These are phyloP conservation scores for Glomeris marginata DNA, from an alignment of 2,888 invertebrate species.

Conservation along the genomic window DNA sequence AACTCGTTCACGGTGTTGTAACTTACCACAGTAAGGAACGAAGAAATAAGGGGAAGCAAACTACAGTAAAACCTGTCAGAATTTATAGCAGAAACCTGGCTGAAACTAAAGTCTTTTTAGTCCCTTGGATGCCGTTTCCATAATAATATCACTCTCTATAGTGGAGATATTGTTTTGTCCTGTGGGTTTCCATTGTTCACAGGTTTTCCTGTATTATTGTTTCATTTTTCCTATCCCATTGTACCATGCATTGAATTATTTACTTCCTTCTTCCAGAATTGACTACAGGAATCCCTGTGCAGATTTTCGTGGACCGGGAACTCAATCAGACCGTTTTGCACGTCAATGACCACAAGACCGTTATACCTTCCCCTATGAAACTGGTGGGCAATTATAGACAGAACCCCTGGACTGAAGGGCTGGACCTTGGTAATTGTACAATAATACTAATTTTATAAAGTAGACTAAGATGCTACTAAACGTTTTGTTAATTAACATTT, in stretches of 20 bases:
- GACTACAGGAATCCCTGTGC: constrained; percentile 67
- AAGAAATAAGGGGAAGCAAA: too few species aligned
- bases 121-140: too few species aligned
- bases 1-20: constrained; percentile 60
- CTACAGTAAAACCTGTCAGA: too few species aligned
- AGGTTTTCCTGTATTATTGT: too few species aligned
- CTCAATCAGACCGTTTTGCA: constrained; percentile 57
- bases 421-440: constrained; percentile 18
- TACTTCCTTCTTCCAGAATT: constrained; percentile 35
- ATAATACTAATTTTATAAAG: too few species aligned
- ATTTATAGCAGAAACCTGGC: too few species aligned
- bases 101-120: too few species aligned
- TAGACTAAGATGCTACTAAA: too few species aligned
- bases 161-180: too few species aligned
- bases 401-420: constrained; percentile 53
- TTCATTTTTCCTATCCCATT: neutral
- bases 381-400: constrained; percentile 62
- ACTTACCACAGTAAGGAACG: constrained; percentile 41
- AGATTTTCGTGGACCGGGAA: constrained; percentile 66
- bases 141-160: too few species aligned
- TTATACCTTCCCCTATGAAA: constrained; percentile 49
- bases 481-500: too few species aligned
- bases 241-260: neutral
- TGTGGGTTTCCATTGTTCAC: too few species aligned
- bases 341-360: constrained; percentile 61